Conservation (phyloP, 2,797 vertebrate species). For the Sebastes oblongus region DNA sequence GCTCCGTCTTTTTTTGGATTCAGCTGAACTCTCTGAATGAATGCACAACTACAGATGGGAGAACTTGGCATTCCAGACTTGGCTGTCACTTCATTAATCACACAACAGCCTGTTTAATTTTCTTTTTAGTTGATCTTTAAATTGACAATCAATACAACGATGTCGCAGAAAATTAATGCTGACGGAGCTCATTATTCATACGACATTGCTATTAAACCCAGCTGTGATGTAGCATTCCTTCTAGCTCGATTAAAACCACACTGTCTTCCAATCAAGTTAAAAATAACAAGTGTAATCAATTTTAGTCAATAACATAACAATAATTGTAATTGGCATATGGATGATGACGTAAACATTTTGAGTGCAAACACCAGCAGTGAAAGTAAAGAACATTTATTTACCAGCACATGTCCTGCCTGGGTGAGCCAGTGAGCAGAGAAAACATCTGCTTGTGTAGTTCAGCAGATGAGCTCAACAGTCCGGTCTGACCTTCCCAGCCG, state of each 20-base stretch:
- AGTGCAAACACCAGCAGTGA: neutral
- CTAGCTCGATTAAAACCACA: neutral
- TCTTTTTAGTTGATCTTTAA: neutral
- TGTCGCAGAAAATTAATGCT: neutral
- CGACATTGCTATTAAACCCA: neutral
- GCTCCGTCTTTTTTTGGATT: slow-evolving; percentile 1
- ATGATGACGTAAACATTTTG: neutral
- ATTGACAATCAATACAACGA: neutral
- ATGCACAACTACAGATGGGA: neutral
- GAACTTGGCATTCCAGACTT: neutral
- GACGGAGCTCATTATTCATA: neutral
- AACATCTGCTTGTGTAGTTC: neutral
- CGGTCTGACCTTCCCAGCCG: neutral
- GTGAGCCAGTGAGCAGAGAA: no score
- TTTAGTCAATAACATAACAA: neutral
- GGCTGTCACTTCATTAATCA: neutral
- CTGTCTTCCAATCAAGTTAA: neutral
- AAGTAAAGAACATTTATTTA: neutral
- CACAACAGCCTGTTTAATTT: neutral
- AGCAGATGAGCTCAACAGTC: neutral
- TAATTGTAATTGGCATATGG: neutral
- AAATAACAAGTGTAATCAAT: neutral
- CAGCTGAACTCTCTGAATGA: neutral
- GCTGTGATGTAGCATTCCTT: neutral
- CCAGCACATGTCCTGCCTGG: neutral